Percentiles rank a stretch among this genome's conserved stretches.
Conservation (phyloP, 2,888 invertebrate species). For the Ferdinandea cuprea region DNA sequence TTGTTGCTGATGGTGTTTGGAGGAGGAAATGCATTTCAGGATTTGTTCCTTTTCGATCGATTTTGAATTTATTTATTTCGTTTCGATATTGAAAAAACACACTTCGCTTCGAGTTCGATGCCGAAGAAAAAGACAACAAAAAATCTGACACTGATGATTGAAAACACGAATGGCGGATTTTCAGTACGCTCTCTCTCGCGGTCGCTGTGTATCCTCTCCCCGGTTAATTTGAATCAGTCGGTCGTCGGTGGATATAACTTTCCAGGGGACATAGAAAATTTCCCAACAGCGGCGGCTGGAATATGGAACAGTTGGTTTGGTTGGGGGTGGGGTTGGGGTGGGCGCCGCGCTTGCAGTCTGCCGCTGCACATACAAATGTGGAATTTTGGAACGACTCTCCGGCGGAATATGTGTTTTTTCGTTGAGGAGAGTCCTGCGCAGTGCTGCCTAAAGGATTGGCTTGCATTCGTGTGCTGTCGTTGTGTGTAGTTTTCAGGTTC, state of each 20-base stretch:
- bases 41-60: slow-evolving; percentile 21
- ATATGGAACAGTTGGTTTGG: slow-evolving; percentile 55
- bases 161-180: slow-evolving; percentile 75
- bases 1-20: slow-evolving; percentile 53
- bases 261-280: slow-evolving; percentile 69
- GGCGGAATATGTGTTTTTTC: slow-evolving; percentile 33
- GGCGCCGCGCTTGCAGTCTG: slow-evolving; percentile 30
- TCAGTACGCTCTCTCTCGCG: slow-evolving; percentile 69
- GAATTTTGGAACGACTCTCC: slow-evolving; percentile 70
- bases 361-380: slow-evolving; percentile 71
- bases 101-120: too few species aligned
- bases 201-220: slow-evolving; percentile 68
- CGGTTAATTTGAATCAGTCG: slow-evolving; percentile 66
- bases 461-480: slow-evolving; percentile 66
- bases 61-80: not conserved
- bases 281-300: slow-evolving; percentile 43
- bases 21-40: slow-evolving; percentile 39
- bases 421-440: slow-evolving; percentile 70
- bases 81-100: not conserved
- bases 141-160: slow-evolving; percentile 65
- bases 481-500: slow-evolving; percentile 71
- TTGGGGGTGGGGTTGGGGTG: too few species aligned
- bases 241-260: slow-evolving; percentile 52
- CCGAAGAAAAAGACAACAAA: slow-evolving; percentile 42
- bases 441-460: slow-evolving; percentile 48